phyloP scores from a whole-genome alignment of 2,797 vertebrate genomes.

The Rachycentron canadum region DNA sequence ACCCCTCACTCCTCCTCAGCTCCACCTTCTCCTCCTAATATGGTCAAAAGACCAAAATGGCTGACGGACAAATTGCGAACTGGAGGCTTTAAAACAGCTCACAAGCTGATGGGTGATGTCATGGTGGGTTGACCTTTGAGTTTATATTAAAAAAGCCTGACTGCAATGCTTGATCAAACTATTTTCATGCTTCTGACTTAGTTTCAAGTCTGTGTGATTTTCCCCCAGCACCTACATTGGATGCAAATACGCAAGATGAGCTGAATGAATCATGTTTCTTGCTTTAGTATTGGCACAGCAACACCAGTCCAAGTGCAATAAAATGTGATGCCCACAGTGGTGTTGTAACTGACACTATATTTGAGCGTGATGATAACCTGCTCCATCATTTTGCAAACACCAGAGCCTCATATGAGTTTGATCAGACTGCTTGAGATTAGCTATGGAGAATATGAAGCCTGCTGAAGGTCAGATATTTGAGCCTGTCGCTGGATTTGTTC shows the following conservation, averaged over 20 bases:
- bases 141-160: no score
- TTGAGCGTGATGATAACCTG: slow-evolving; percentile 4
- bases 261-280: slow-evolving; percentile 4
- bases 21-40: no score
- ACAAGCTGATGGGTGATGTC: no score
- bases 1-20: no score
- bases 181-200: no score
- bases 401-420: slow-evolving; percentile 18
- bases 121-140: no score
- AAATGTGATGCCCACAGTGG: background rate
- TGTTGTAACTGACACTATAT: slow-evolving; percentile 4
- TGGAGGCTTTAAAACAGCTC: no score
- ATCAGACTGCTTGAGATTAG: slow-evolving; percentile 16
- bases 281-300: slow-evolving; percentile 7
- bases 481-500: slow-evolving; percentile 33
- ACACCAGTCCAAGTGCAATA: slow-evolving; percentile 1
- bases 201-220: background rate
- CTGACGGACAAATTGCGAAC: no score
- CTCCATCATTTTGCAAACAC: slow-evolving; percentile 35
- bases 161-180: no score
- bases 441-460: background rate
- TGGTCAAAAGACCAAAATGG: no score
- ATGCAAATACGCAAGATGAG: background rate
- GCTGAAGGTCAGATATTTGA: slow-evolving; percentile 27
- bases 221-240: background rate